Conservation (phyloP, 2,113 vertebrate genomes). For the Epinephelus cyanopodus region DNA sequence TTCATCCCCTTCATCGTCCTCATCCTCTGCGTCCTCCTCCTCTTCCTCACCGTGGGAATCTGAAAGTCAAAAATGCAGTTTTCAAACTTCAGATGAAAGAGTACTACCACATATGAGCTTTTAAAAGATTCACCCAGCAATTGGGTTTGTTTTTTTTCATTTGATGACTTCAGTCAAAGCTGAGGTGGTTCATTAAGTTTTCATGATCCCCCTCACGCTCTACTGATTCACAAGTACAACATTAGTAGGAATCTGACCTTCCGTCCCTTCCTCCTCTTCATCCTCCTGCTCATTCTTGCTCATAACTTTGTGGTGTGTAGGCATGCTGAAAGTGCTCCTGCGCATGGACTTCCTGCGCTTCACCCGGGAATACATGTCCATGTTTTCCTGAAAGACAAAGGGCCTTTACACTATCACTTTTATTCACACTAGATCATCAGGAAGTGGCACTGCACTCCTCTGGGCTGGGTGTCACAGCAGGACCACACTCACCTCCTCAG, state of each 20-base stretch:
- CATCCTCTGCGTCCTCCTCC: slow-evolving; percentile 92
- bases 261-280: slow-evolving; percentile 91
- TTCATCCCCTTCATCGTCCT: slow-evolving; percentile 97
- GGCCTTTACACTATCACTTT: background rate
- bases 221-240: slow-evolving; percentile 2
- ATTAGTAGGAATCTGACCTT: slow-evolving; percentile 66
- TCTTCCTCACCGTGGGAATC: slow-evolving; percentile 94
- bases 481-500: slow-evolving; percentile 90
- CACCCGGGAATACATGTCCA: slow-evolving; percentile 99
- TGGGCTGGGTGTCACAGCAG: background rate
- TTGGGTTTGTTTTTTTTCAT: background rate
- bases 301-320: slow-evolving; percentile 94
- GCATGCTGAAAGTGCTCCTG: slow-evolving; percentile 94
- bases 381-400: slow-evolving; percentile 90
- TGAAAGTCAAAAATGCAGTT: slow-evolving; percentile 61
- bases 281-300: slow-evolving; percentile 89
- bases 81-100: background rate
- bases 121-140: background rate
- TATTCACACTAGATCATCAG: background rate
- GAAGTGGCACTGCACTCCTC: background rate
- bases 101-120: background rate
- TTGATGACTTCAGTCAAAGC: background rate
- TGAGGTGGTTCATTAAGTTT: background rate
- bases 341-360: slow-evolving; percentile 96
- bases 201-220: background rate